Conservation (phyloP, 2,113 vertebrate genomes). For the Gymnogyps californianus region DNA sequence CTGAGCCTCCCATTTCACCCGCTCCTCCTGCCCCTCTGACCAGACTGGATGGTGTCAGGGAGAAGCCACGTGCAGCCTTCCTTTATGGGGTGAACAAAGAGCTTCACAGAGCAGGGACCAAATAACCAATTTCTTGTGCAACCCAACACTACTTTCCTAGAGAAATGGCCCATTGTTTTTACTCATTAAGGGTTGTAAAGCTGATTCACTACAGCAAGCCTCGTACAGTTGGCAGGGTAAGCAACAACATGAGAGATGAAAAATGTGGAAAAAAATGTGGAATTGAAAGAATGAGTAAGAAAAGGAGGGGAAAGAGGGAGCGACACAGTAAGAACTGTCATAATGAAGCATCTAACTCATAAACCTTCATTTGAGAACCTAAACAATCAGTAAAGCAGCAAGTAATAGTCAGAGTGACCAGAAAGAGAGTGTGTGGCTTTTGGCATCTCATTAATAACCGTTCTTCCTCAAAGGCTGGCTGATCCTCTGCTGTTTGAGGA, state of each 20-base stretch:
- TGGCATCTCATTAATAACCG: not conserved
- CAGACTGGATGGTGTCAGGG: rapidly evolving
- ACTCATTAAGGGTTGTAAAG: not conserved
- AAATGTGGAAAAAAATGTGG: not conserved
- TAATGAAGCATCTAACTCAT: not conserved
- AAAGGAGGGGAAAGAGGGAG: not conserved
- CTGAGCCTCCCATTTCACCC: not conserved
- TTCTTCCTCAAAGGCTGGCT: not conserved
- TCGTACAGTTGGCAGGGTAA: not conserved
- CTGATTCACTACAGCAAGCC: not conserved
- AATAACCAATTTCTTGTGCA: not conserved
- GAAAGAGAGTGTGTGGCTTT: not conserved
- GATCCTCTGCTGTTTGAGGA: not conserved
- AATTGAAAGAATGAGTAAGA: not conserved
- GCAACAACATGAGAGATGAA: not conserved
- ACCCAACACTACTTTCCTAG: not conserved
- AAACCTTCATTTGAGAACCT: not conserved
- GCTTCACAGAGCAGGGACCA: not conserved
- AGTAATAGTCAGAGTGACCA: not conserved
- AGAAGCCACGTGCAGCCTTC: rapidly evolving
- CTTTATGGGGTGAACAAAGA: not conserved
- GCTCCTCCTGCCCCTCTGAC: not conserved
- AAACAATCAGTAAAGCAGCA: not conserved
- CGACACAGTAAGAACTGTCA: not conserved
- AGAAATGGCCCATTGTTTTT: not conserved